Conservation (phyloP, 2,888 invertebrate species). For the Cephus sareptanus region DNA sequence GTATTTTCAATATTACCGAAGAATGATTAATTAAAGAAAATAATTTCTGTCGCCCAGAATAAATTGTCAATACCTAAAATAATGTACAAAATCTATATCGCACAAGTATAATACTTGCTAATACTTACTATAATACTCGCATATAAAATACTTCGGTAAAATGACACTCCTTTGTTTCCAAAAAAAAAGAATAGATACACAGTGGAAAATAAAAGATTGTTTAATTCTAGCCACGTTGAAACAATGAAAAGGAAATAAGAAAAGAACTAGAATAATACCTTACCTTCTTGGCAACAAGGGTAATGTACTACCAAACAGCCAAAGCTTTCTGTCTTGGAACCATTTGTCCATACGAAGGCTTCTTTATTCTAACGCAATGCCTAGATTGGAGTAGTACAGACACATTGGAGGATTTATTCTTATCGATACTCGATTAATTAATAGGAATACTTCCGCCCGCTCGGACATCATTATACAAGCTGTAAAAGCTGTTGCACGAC, state of each 20-base stretch:
- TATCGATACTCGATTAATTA: neutral
- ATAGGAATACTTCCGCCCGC: neutral
- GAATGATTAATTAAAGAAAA: neutral
- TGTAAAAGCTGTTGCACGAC: neutral
- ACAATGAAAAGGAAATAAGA: neutral
- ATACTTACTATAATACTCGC: no score
- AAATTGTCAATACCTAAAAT: neutral
- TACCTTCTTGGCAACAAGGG: slow-evolving; percentile 87
- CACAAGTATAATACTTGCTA: no score
- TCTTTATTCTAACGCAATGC: slow-evolving; percentile 12
- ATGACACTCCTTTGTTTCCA: neutral
- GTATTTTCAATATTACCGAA: neutral
- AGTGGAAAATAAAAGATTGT: neutral
- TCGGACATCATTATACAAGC: neutral
- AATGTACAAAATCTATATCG: no score
- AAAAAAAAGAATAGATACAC: neutral
- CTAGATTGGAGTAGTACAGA: neutral
- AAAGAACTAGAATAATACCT: slow-evolving; percentile 34
- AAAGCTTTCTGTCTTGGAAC: slow-evolving; percentile 90
- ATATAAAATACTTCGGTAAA: neutral
- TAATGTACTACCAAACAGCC: slow-evolving; percentile 91
- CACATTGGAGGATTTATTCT: neutral
- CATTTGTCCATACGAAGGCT: slow-evolving; percentile 85
- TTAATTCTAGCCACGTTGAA: neutral
- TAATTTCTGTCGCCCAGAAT: neutral